These are phyloP conservation scores for Pelecanoides urinatrix DNA, from an alignment of 2,113 vertebrate species.

Conservation along the genomic window DNA sequence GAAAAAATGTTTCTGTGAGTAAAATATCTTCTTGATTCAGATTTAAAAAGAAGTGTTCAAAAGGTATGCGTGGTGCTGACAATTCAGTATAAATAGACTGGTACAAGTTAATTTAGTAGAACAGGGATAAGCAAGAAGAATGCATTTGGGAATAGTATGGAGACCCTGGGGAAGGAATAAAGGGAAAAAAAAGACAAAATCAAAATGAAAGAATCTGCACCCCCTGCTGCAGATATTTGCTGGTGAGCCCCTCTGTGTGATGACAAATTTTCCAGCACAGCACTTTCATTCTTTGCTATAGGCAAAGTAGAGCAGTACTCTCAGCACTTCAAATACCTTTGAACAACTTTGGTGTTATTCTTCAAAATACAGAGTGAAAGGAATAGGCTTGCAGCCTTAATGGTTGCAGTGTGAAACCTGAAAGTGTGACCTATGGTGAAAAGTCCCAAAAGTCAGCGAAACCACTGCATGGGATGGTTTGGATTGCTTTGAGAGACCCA, in stretches of 20 bases:
- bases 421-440: neutral
- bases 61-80: neutral
- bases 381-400: neutral
- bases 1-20: neutral
- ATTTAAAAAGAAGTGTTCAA: neutral
- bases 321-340: neutral
- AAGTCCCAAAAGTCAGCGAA: neutral
- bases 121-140: neutral
- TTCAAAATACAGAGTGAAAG: neutral
- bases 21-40: neutral
- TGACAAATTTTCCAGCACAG: neutral
- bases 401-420: neutral
- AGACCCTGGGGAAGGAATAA: neutral
- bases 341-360: neutral
- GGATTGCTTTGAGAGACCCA: neutral
- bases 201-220: neutral
- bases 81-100: neutral
- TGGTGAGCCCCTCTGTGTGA: neutral
- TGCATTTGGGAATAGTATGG: neutral
- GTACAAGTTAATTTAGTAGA: neutral
- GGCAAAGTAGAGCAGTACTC: neutral
- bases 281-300: neutral
- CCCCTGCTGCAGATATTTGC: neutral
- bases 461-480: neutral
- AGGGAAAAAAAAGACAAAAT: neutral